Evolutionary conservation across 2,113 vertebrate species (phyloP).

Genomic region (Cricetomys ansorgei): DNA sequence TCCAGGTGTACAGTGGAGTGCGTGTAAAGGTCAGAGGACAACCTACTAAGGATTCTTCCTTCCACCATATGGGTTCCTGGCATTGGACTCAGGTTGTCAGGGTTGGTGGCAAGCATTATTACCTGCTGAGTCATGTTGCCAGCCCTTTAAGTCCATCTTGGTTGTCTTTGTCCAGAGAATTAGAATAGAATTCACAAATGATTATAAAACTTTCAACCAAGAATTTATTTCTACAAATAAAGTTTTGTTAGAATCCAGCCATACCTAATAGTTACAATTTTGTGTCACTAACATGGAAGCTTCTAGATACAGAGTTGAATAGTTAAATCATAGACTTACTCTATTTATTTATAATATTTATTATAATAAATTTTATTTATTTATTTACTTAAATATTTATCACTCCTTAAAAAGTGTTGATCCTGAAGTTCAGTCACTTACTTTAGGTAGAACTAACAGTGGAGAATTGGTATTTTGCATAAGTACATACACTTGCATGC

Average conservation of each 20-base stretch:
- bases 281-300: background rate
- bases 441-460: background rate
- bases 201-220: background rate
- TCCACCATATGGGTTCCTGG: background rate
- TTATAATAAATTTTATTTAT: too few relatives aligned
- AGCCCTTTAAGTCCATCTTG: background rate
- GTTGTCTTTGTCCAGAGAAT: background rate
- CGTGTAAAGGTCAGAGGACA: background rate
- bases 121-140: background rate
- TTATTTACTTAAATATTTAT: conserved; percentile 43
- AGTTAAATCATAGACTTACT: background rate
- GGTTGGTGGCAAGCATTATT: background rate
- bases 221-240: conserved; percentile 23
- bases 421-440: background rate
- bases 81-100: background rate
- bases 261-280: background rate
- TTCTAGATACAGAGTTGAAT: background rate
- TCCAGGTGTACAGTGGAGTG: background rate
- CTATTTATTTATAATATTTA: too few relatives aligned
- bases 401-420: background rate
- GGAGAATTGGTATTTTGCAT: background rate
- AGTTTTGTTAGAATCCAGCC: background rate
- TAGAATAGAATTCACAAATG: background rate
- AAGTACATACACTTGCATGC: background rate
- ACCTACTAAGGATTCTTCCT: background rate